A percentile compares a stretch with the other conserved stretches of the same genome.
phyloP scores from a whole-genome alignment of 2,113 vertebrate genomes.

The Laticauda laticaudata region DNA sequence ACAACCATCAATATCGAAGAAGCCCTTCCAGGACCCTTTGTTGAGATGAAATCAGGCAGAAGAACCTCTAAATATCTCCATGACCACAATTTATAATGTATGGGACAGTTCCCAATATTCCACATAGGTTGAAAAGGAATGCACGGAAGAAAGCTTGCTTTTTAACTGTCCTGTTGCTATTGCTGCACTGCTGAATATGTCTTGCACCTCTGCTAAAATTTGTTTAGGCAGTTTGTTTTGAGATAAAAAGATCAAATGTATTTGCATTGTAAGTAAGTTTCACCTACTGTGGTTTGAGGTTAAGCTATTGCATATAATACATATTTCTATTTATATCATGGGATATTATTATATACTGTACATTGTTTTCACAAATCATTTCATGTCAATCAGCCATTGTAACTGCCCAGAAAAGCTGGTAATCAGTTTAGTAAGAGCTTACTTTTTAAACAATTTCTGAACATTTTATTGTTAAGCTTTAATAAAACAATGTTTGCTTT shows the following conservation, averaged over 20 bases:
- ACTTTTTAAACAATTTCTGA: not conserved
- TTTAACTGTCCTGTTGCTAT: not conserved
- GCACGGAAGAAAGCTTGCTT: not conserved
- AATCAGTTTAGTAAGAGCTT: not conserved
- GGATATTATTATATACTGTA: not conserved
- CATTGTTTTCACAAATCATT: not conserved
- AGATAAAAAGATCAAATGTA: not conserved
- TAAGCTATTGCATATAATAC: not conserved
- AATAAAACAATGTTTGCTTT: not conserved
- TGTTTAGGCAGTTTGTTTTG: not conserved
- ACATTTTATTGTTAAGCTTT: not conserved
- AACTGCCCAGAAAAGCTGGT: not conserved
- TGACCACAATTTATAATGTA: not conserved
- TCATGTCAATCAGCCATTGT: not conserved
- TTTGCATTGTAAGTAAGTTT: not conserved
- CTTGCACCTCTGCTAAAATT: not conserved
- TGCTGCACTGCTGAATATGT: not conserved
- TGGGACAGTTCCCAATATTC: not conserved
- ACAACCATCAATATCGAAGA: not conserved
- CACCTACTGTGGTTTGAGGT: not conserved
- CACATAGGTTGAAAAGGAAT: not conserved
- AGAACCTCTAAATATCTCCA: not conserved
- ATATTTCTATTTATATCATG: not conserved
- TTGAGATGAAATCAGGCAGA: not conserved
- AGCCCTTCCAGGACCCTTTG: not conserved